Conservation (phyloP, 92 coral and sea anemone genomes). For the Zoanthus gigantus region DNA sequence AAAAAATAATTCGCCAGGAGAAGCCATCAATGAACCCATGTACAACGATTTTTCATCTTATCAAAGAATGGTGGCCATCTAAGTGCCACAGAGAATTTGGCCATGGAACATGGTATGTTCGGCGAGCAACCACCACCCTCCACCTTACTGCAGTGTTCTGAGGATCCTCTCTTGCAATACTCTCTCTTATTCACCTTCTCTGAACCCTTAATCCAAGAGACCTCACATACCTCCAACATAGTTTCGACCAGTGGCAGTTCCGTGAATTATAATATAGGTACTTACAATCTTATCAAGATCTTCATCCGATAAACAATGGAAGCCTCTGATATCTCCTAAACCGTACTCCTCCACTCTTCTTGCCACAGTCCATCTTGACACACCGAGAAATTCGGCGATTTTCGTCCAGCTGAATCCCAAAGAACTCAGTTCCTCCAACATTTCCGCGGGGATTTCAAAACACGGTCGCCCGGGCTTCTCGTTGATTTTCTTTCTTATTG, state of each 20-base stretch:
- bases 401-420: slow-evolving; percentile 53
- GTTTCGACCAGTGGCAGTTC: slow-evolving; percentile 60
- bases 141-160: slow-evolving; percentile 58
- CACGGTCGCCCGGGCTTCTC: slow-evolving; percentile 36
- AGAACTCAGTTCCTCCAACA: slow-evolving; percentile 49
- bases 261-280: slow-evolving; percentile 54
- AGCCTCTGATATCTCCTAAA: slow-evolving; percentile 33
- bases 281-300: slow-evolving; percentile 51
- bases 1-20: slow-evolving; percentile 47
- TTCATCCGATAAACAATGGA: slow-evolving; percentile 44
- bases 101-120: slow-evolving; percentile 65
- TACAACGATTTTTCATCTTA: slow-evolving; percentile 49
- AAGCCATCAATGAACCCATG: slow-evolving; percentile 62
- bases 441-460: slow-evolving; percentile 54
- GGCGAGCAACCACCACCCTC: slow-evolving; percentile 55
- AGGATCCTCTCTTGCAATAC: slow-evolving; percentile 70
- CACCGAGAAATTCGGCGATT: slow-evolving; percentile 49
- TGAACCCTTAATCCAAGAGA: slow-evolving; percentile 66
- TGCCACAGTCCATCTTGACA: slow-evolving; percentile 60
- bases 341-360: slow-evolving; percentile 58
- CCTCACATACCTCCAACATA: slow-evolving; percentile 59
- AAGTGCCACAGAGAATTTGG: slow-evolving; percentile 64
- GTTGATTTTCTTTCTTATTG: slow-evolving; percentile 49
- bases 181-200: slow-evolving; percentile 59
- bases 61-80: slow-evolving; percentile 63